Conservation (phyloP, 2,797 vertebrate genomes). For the Uromys caudimaculatus region DNA sequence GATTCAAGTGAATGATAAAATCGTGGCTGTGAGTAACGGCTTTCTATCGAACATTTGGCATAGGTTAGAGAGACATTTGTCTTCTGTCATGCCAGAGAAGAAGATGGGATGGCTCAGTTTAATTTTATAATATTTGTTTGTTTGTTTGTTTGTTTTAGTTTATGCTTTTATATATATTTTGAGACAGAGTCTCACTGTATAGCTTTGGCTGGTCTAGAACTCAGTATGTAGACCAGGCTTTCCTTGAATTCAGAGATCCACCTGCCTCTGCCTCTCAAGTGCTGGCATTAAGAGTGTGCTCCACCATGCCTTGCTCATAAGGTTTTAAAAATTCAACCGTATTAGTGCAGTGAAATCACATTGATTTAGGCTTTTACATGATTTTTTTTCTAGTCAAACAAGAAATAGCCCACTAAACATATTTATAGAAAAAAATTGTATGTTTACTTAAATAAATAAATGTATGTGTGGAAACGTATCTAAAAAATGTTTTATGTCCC, state of each 20-base stretch:
- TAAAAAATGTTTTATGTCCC: not conserved
- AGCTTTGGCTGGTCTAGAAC: not conserved
- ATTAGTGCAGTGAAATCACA: constrained; percentile 7
- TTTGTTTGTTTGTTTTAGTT: not conserved
- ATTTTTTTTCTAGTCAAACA: not conserved
- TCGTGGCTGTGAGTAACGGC: constrained; percentile 92
- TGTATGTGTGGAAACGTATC: not conserved
- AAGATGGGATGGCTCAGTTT: not conserved
- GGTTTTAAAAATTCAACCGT: constrained; percentile 21
- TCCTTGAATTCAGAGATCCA: not conserved
- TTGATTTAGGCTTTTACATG: not conserved
- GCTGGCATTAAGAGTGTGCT: not conserved
- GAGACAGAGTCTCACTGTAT: not conserved
- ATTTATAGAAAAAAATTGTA: not conserved
- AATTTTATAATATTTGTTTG: not conserved
- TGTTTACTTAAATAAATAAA: not conserved
- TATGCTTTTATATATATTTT: not conserved
- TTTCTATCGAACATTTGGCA: constrained; percentile 5
- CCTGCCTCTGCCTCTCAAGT: not conserved
- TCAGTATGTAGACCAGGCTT: not conserved
- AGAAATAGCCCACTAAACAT: not conserved
- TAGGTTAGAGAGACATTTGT: not conserved
- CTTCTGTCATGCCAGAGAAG: not conserved
- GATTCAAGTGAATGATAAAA: constrained; percentile 93
- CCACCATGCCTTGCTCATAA: not conserved